Evolutionary conservation across 2,113 vertebrate genomes (phyloP), one percentile per base, ranked within the genome.

Genomic region (Oostethus manadensis): DNA sequence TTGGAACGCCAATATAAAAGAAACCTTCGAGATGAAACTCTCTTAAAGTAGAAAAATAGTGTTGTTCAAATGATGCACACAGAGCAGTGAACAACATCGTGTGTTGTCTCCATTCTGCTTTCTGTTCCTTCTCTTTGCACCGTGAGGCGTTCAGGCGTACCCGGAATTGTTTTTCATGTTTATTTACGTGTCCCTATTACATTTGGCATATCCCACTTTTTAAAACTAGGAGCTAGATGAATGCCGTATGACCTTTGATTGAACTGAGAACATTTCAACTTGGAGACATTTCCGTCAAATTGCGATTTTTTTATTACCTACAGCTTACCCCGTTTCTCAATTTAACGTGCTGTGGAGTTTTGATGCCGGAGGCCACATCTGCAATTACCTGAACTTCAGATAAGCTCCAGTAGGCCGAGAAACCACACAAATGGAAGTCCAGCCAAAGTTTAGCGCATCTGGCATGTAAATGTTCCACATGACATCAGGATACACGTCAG

Each of bases 361-460:
- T 4, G 13, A 14, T 42, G 2, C 38, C 3, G 0, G 11, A 14
- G 38, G 38, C 38, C 13, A 2, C 38, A 42, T 14, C 38, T 42
- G 38, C 10, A 42, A 42, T 14, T 14, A 13, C 38, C 3, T 14
- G 13, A 76, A 57, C 56, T 54, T 51, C 71, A 57, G 55, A 62
- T 60, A 66, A 60, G 56, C 61, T 70, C 15, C 43, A 49, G 59
- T 56, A 64, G 65, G 70, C 53, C 43, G n/a, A 61, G 57, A 78
- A 74, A 71, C 13, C 15, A 63, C 68, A 64, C 67, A 77, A 68
- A 69, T 53, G 60, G 35, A 76, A 77, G 48, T 67, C 51, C 77
- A 73, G 73, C 51, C 62, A 33, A 71, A 78, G 46, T 64, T 54
- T 72, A 71, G 76, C 63, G 60, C 51, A 26, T 65, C 75, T 83